phyloP scores from a whole-genome alignment of 30 jellyfish, hydroid and myxozoan species.

The Aurelia aurita region DNA sequence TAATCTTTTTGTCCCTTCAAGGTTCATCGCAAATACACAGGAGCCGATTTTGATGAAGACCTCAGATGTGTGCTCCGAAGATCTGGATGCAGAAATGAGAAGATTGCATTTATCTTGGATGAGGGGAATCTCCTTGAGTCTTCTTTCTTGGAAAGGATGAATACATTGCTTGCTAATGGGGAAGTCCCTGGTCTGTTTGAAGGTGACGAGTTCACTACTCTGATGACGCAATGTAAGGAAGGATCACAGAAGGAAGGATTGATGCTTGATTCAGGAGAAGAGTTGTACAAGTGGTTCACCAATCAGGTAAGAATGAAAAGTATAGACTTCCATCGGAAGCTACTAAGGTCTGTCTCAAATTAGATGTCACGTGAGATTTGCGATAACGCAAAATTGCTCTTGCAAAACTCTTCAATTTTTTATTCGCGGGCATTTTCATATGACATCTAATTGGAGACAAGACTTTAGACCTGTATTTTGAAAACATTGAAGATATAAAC shows the following conservation, averaged over 20 bases:
- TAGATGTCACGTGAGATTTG: no score
- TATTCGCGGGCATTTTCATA: no score
- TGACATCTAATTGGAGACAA: no score
- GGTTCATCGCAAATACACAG: conserved; percentile 99
- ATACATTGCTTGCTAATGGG: conserved; percentile 98
- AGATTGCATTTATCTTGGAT: conserved; percentile 98
- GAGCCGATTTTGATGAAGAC: conserved; percentile 98
- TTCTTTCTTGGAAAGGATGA: conserved; percentile 96
- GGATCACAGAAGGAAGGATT: conserved; percentile 98
- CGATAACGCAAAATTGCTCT: no score
- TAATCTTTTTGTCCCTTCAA: background rate
- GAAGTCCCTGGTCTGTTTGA: conserved; percentile 99
- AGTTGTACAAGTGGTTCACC: conserved; percentile 98
- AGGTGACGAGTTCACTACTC: conserved; percentile 97
- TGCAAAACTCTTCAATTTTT: no score
- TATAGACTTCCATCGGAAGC: no score
- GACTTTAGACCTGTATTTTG: no score
- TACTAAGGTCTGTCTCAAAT: no score
- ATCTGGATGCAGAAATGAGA: conserved; percentile 96
- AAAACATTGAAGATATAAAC: no score
- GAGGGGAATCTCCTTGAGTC: conserved; percentile 97
- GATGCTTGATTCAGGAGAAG: conserved; percentile 99
- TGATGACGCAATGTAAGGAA: conserved; percentile 99
- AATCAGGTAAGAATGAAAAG: conserved; percentile 64
- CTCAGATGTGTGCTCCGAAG: conserved; percentile 89